Evolutionary conservation across 2,113 vertebrate genomes (phyloP).

Genomic region (Diadophis punctatus): DNA sequence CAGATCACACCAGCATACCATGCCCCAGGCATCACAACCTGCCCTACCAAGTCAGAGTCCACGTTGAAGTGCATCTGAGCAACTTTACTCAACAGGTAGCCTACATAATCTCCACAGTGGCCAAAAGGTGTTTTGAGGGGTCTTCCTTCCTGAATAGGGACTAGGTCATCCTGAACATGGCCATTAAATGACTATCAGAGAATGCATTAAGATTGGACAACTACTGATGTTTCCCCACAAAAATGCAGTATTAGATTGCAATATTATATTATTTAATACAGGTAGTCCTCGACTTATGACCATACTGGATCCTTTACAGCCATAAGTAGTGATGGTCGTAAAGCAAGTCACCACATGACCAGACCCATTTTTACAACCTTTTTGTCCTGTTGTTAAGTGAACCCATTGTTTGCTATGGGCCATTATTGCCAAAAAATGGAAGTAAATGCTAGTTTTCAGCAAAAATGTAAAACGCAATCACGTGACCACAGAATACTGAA

Average conservation of each 20-base stretch:
- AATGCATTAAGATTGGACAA: not conserved
- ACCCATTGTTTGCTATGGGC: too few relatives aligned
- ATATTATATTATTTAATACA: not conserved
- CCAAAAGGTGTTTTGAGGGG: not conserved
- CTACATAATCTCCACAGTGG: not conserved
- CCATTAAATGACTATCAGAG: not conserved
- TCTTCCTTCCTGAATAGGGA: not conserved
- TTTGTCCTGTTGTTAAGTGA: too few relatives aligned
- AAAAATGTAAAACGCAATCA: too few relatives aligned
- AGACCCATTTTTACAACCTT: too few relatives aligned
- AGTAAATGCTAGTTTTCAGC: too few relatives aligned
- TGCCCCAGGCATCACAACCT: not conserved
- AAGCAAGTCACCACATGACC: too few relatives aligned
- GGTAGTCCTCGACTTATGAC: too few relatives aligned
- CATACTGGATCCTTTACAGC: too few relatives aligned
- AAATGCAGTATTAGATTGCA: not conserved
- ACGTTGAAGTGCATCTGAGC: not conserved
- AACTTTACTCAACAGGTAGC: not conserved
- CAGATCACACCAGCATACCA: not conserved
- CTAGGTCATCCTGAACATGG: not conserved
- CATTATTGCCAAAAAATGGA: too few relatives aligned
- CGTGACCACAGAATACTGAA: not conserved
- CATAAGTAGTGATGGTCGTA: too few relatives aligned
- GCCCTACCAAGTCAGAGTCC: not conserved
- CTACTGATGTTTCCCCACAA: not conserved